These are phyloP conservation scores for Nannospalax galili DNA, from an alignment of 2,113 vertebrate species.

Conservation along the genomic window DNA sequence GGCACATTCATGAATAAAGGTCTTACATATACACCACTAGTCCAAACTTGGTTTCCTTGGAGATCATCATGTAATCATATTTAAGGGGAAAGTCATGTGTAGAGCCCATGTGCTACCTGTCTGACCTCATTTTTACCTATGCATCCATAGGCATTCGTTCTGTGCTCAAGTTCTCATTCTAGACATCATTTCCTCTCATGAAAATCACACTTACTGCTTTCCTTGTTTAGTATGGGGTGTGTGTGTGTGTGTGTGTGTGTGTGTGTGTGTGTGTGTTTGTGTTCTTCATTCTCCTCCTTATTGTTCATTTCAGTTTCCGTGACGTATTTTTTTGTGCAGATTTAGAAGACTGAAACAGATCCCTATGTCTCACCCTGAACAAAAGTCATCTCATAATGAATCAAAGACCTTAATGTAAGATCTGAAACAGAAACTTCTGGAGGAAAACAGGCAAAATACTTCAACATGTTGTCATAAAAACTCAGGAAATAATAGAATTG, in stretches of 20 bases:
- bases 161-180: neutral
- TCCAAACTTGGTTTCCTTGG: conserved; percentile 7
- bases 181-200: neutral
- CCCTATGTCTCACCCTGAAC: neutral
- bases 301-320: neutral
- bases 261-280: neutral
- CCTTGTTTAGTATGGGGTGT: neutral
- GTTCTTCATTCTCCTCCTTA: neutral
- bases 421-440: no score
- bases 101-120: neutral
- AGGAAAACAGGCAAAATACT: no score
- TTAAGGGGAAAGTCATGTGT: neutral
- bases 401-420: neutral
- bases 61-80: neutral
- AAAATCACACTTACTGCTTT: neutral
- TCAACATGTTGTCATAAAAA: neutral
- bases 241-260: neutral
- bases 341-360: neutral
- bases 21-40: neutral
- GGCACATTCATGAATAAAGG: neutral
- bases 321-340: neutral
- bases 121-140: neutral
- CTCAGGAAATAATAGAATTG: neutral
- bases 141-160: neutral
- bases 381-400: neutral